Evolutionary conservation across 2,113 vertebrate genomes (phyloP), one percentile per base, ranked within the genome.

Genomic region (Grallaria varia): DNA sequence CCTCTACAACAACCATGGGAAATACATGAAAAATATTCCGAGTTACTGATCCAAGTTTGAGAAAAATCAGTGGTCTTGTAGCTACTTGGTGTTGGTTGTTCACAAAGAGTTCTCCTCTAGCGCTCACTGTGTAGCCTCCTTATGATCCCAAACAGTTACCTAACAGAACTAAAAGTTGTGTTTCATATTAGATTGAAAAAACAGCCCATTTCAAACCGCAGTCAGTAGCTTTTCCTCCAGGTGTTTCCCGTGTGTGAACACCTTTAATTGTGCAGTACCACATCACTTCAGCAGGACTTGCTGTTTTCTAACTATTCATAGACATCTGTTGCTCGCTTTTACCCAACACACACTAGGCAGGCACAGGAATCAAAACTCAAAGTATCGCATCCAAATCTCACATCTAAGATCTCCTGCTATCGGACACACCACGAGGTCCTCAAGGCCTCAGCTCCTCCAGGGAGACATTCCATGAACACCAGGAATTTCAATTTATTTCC

Each of bases 11-110:
- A 25, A 8, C 47, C 66, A 56, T 63, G 30, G 25, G 45, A 87
- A 67, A 31, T 28, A 73, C 37, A 33, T 1, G 37, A 37, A 62
- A 94, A 86, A 55, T 12, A 50, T 6, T 20, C 40, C 0, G 0
- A 72, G 24, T 50, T 88, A 44, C 40, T 68, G 44, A 56, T 11
- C 28, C 0, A 1, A 59, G 15, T 50, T n/a, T 62, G 42, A 87
- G 58, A 80, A 71, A 88, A 79, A 87, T 49, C 1, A 56, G 19
- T 81, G 71, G 19, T 67, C 60, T 50, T 67, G 25, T 23, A 84
- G 21, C 12, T 45, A 74, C 27, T 31, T 82, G 35, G 5, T 56
- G 44, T 22, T 62, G 16, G 23, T 49, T 89, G 28, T 37, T 74
- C 55, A 56, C 25, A 59, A 89, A 87, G 47, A 85, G 31, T 31